Base-by-base conservation (phyloP, 2,888 invertebrate species). In the Gibbula magus region DNA sequence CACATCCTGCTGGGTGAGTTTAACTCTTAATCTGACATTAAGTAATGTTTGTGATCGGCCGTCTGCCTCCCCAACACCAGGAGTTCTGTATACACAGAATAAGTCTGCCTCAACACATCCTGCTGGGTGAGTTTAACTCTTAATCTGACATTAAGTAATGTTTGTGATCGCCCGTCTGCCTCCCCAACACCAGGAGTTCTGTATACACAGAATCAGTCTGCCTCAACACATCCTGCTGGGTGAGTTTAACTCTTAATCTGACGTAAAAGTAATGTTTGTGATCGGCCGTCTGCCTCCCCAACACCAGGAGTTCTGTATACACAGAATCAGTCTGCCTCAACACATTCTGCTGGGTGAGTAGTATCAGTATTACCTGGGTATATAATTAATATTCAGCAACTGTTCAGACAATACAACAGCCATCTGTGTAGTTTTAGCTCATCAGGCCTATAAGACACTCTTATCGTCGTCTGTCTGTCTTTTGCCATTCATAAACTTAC, bases 21-120 rank as follows among this genome's bases (percentile, higher is more conserved):
- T 18, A 51, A n/a, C n/a, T n/a, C n/a, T n/a, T n/a, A n/a, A n/a
- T n/a, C n/a, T n/a, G n/a, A n/a, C n/a, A n/a, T n/a, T n/a, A n/a
- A n/a, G n/a, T n/a, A n/a, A 86, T 86, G 79, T 91, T 89, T 81
- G 79, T 92, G n/a, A 78, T 92, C 54, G 88, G 90, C 1, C 81
- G 86, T n/a, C 79, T 92, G 77, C 83, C 91, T 0, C 35, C 85
- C 0, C 86, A 86, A 8, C 92, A 92, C 80, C 88, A 88, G 79
- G 89, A 90, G 67, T 91, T 90, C 81, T 88, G 90, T 77, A 83
- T 88, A 13, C 87, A 89, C 77, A 86, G 87, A 67, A 88, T 90
- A 16, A 85, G 83, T 67, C 81, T 90, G 16, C 86, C 90, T 25
- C 78, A 82, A 29, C 81, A 87, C 39, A 53, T 88, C 13, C 76